These are phyloP conservation scores for Pseudopleuronectes americanus DNA, from an alignment of 2,797 vertebrate species.

Conservation along the genomic window DNA sequence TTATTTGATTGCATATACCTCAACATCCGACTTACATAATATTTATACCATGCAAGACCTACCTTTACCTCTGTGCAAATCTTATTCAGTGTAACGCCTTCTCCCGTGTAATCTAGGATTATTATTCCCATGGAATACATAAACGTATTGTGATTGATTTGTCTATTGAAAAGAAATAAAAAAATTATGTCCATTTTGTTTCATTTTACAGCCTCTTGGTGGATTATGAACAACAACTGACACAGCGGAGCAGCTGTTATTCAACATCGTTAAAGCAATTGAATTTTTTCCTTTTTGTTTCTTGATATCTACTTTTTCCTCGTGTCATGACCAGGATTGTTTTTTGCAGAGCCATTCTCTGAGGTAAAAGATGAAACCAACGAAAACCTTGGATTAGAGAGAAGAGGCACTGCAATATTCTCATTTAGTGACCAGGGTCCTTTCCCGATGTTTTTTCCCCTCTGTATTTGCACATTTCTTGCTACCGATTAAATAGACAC, in stretches of 20 bases:
- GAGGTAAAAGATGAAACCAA: constrained; percentile 39
- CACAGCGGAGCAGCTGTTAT: constrained; percentile 28
- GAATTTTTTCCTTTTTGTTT: constrained; percentile 30
- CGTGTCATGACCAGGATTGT: constrained; percentile 63
- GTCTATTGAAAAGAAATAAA: constrained; percentile 6
- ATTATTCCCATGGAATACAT: not conserved
- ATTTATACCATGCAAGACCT: not conserved
- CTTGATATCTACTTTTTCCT: constrained; percentile 52
- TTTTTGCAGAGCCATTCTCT: constrained; percentile 45
- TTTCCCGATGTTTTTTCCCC: constrained; percentile 30
- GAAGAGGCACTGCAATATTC: constrained; percentile 54
- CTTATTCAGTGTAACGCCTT: not conserved
- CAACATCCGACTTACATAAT: not conserved
- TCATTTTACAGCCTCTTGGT: constrained; percentile 89
- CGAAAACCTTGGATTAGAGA: constrained; percentile 23
- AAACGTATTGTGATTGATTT: constrained; percentile 1
- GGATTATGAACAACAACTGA: constrained; percentile 96
- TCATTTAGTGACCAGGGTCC: constrained; percentile 33
- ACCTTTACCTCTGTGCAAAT: not conserved
- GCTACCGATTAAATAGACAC: constrained; percentile 51
- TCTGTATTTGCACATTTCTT: constrained; percentile 42
- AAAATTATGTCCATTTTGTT: constrained; percentile 20
- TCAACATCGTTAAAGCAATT: constrained; percentile 38
- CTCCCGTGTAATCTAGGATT: not conserved
- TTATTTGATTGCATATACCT: not conserved